phyloP scores from a whole-genome alignment of 2,113 vertebrate species.

The Neotragus pygmaeus region DNA sequence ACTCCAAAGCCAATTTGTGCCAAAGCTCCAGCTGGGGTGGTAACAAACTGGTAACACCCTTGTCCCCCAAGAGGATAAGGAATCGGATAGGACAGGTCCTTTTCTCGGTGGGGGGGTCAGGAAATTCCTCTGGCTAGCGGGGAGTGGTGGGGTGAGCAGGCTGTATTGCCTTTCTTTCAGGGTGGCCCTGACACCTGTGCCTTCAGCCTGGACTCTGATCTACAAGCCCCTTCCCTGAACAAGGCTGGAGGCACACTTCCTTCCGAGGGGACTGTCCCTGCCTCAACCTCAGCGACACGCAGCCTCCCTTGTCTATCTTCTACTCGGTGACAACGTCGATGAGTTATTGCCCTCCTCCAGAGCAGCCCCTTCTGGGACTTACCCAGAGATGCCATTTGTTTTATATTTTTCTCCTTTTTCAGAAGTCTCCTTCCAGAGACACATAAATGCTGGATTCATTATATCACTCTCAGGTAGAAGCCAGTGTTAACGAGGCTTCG shows the following conservation, averaged over 20 bases:
- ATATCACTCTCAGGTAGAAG: slow-evolving; percentile 50
- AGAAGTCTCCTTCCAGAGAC: slow-evolving; percentile 46
- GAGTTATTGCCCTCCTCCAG: slow-evolving; percentile 5
- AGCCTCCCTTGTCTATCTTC: neutral
- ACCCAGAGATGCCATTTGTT: slow-evolving; percentile 51
- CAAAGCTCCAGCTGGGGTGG: neutral
- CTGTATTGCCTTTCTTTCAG: neutral
- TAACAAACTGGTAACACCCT: neutral
- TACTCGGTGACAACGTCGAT: neutral
- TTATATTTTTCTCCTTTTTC: slow-evolving; percentile 35
- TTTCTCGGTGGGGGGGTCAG: neutral
- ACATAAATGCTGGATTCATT: slow-evolving; percentile 57
- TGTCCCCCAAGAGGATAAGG: neutral
- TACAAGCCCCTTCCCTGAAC: neutral
- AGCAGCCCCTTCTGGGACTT: slow-evolving; percentile 22
- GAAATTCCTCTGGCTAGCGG: neutral
- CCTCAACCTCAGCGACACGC: neutral
- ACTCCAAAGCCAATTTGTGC: neutral
- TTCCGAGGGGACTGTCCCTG: neutral
- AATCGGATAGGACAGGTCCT: neutral
- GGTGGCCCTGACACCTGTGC: neutral
- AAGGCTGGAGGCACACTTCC: neutral
- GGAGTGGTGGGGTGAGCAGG: neutral
- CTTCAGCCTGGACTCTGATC: neutral
- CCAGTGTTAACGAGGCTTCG: slow-evolving; percentile 48